Evolutionary conservation across 1,140 invertebrate species (phyloP), one percentile per base, ranked within the genome.

Genomic region (Drosophila oshimai): DNA sequence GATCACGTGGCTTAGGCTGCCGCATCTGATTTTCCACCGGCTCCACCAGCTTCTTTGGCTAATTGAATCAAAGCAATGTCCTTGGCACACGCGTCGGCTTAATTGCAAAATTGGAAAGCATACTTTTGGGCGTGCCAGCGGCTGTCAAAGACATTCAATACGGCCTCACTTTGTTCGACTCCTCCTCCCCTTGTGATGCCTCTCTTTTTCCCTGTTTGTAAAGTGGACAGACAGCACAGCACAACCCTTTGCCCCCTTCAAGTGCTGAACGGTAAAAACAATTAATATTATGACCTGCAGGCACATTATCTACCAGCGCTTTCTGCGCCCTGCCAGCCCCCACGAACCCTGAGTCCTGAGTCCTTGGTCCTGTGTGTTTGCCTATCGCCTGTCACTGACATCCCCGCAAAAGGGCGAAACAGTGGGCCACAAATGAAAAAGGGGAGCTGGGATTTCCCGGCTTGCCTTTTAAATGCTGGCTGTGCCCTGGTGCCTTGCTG

Each of bases 231-330:
- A 36, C 41, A 42, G 28, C n/a, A 70, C 36, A 28, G 22, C 20
- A 78, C 49, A 65, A 65, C 80, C 79, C 81, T 79, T 86, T 73
- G 65, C 71, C 44, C 37, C 29, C 46, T 42, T 60, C 57, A 55
- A 87, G 49, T 65, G 50, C 60, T 76, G 60, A 73, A 87, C 67
- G 49, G 58, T 73, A 67, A 86, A 86, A 86, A 86, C 81, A 86
- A 86, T 86, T 86, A 86, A 86, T 69, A 86, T 86, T 86, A 87
- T 74, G 77, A 86, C 81, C 80, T 87, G 72, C 67, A 86, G 80
- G 80, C 80, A 87, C 72, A 86, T 86, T 86, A 87, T 86, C 50
- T 70, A 42, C 60, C 46, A 51, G 20, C 47, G 29, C 46, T 15
- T 28, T 36, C 22, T 12, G 36, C 18, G 12, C 13, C 29, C 10